A percentile compares a stretch with the other conserved stretches of the same genome.
phyloP scores from a whole-genome alignment of 2,797 vertebrate genomes.

The Typhlichthys subterraneus region DNA sequence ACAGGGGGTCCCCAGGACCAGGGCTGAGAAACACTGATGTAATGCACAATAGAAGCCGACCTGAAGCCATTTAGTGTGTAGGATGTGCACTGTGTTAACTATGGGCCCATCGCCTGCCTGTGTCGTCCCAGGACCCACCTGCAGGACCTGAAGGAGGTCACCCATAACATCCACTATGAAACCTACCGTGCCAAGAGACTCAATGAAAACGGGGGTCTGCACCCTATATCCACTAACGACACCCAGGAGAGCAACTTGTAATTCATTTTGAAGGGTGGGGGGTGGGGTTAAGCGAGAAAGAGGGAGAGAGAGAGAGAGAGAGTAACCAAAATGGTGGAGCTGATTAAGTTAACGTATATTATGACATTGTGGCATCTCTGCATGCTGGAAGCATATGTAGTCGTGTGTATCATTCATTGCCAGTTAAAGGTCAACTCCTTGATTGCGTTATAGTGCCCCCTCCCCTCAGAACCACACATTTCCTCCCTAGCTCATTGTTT shows the following conservation, averaged over 20 bases:
- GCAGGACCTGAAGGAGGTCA: conserved; percentile 98
- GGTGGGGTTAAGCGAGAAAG: conserved; percentile 8
- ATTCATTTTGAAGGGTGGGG: conserved; percentile 37
- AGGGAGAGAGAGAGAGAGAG: conserved; percentile 1
- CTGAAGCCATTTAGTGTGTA: too few species aligned
- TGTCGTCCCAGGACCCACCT: conserved; percentile 86
- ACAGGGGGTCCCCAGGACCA: too few species aligned
- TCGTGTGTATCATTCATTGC: conserved; percentile 55
- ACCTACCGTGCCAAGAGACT: conserved; percentile 95
- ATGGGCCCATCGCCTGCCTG: not conserved
- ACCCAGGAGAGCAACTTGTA: conserved; percentile 90
- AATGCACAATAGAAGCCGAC: too few species aligned
- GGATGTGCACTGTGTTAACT: too few species aligned
- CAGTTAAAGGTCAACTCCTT: not conserved
- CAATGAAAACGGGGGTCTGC: conserved; percentile 93
- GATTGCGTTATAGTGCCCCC: too few species aligned
- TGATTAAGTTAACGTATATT: conserved; percentile 40
- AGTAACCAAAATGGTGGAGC: conserved; percentile 33
- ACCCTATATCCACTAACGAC: conserved; percentile 83
- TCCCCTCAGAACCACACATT: too few species aligned
- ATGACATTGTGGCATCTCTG: conserved; percentile 58
- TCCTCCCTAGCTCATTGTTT: too few species aligned
- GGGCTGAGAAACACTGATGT: too few species aligned
- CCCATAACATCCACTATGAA: conserved; percentile 98
- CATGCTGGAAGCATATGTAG: conserved; percentile 61